Evolutionary conservation across 2,797 vertebrate genomes (phyloP).

Genomic region (Falco biarmicus): DNA sequence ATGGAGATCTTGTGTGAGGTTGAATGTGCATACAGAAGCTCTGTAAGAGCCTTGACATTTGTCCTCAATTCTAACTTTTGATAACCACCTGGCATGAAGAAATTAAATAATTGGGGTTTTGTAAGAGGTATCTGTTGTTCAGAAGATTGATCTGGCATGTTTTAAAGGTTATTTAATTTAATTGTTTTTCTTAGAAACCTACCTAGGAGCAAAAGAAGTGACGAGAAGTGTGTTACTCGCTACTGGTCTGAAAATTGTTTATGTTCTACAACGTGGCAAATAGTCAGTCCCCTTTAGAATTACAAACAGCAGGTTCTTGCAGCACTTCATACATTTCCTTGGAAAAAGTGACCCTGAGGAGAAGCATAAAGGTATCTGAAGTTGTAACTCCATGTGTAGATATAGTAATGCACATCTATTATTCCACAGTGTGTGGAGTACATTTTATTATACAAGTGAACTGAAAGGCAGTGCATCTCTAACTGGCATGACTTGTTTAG

Average conservation of each 20-base stretch:
- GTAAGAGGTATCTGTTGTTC: background rate
- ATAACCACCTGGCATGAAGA: background rate
- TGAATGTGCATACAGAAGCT: fast-evolving
- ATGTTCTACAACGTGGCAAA: background rate
- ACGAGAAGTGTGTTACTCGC: background rate
- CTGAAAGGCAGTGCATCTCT: background rate
- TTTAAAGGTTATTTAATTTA: background rate
- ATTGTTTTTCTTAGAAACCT: background rate
- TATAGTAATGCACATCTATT: background rate
- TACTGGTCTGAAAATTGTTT: background rate
- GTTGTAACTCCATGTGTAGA: background rate
- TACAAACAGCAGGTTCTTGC: background rate
- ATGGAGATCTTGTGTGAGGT: background rate
- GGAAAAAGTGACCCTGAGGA: background rate
- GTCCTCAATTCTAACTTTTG: background rate
- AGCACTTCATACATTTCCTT: background rate
- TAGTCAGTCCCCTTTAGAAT: background rate
- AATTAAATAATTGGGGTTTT: background rate
- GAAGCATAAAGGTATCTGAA: background rate
- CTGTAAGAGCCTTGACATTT: background rate
- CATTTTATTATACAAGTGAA: background rate
- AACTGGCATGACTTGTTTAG: background rate
- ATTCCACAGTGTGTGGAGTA: background rate
- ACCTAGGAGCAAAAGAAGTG: background rate
- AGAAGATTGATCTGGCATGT: background rate